Base-by-base conservation (phyloP, 2,113 vertebrate species). In the Microtus ochrogaster region DNA sequence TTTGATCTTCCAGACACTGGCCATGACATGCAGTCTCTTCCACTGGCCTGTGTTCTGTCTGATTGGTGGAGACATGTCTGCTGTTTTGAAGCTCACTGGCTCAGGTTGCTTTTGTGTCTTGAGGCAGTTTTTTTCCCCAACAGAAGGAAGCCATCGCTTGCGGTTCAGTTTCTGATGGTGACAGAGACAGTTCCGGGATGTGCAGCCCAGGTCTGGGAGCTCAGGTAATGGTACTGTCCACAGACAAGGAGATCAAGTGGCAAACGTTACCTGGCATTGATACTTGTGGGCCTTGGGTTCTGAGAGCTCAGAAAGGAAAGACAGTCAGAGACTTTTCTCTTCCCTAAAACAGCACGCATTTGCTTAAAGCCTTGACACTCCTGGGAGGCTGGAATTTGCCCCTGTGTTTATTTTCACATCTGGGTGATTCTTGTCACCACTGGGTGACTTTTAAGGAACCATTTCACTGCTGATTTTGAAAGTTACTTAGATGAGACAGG, bases 391-490 rank as follows among this genome's bases (percentile, higher is more conserved):
- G 95, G 97, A 96, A 96, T 96, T 94, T 88, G 85, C 97, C 97
- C 94, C 93, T 92, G 91, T 92, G 76, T 78, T 97, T 96, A 58
- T 97, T 98, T 98, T 98, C 92, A 88, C 92, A 86, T 97, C 97
- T 97, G 39, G 82, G 88, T 92, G 92, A 92, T 94, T 88, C 39
- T 76, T 97, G 94, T 79, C 73, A 87, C 95, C 94, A 66, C 88
- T 2, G 14, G 78, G 90, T 36, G 65, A 95, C 94, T 93, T 89
- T 83, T 47, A 79, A 85, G 2, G 30, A 95, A 89, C 96, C 13
- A 12, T 77, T 74, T 97, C 92, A 96, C 94, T 94, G 97, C 85
- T 91, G 41, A 82, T 92, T 97, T 88, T 91, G 96, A 94, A 95
- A 81, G 96, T 88, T 97, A 97, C 97, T 96, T 96, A 93, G 97